phyloP scores from a whole-genome alignment of 1,140 invertebrate species.

The Bombus vancouverensis region DNA sequence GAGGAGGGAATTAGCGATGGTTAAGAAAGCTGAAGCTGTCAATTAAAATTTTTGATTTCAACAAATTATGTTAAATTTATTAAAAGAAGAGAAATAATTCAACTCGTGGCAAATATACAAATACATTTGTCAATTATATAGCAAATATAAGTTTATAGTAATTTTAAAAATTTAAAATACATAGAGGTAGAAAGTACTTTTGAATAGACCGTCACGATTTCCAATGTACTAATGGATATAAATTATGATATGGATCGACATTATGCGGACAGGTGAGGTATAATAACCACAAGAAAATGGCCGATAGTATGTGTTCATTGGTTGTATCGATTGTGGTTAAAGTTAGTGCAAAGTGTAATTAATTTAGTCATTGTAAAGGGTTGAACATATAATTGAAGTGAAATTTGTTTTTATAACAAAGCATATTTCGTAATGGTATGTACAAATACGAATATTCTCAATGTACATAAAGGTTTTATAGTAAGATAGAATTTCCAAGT shows the following conservation, averaged over 20 bases:
- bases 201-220: constrained; percentile 41
- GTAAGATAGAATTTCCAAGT: neutral
- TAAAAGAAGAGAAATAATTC: neutral
- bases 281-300: constrained; percentile 65
- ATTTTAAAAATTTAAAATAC: neutral
- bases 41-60: neutral
- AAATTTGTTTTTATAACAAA: constrained; percentile 18
- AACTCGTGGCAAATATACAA: neutral
- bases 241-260: constrained; percentile 2
- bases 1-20: neutral
- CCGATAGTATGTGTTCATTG: constrained; percentile 65
- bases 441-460: neutral
- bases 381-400: constrained; percentile 11
- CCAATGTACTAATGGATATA: neutral
- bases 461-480: neutral
- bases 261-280: neutral
- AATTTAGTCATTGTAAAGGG: neutral
- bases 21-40: too few relatives aligned
- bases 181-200: neutral
- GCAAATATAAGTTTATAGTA: neutral
- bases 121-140: neutral
- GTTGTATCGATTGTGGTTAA: neutral
- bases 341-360: neutral
- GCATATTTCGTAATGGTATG: constrained; percentile 59
- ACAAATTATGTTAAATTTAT: neutral